A percentile compares a stretch with the other conserved stretches of the same genome.
phyloP scores from a whole-genome alignment of 2,888 invertebrate species.

The Shargacucullia verbasci region DNA sequence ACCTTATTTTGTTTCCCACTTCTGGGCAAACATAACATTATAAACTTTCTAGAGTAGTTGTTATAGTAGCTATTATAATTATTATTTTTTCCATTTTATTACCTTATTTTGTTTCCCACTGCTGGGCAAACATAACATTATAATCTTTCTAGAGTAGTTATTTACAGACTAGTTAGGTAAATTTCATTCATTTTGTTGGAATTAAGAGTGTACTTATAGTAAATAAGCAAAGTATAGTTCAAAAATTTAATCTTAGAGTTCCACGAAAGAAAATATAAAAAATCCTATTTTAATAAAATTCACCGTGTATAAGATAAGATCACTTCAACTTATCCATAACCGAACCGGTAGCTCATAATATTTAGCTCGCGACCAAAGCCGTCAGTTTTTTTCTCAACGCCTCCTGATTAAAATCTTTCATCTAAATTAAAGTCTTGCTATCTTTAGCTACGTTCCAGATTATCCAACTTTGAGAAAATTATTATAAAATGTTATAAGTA shows the following conservation, averaged over 20 bases:
- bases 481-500: conserved; percentile 27
- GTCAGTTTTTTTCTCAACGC: conserved; percentile 26
- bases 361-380: conserved; percentile 15
- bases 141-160: too few species aligned
- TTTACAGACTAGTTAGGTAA: too few species aligned
- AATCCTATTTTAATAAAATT: conserved; percentile 27
- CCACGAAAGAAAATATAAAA: conserved; percentile 13
- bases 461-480: conserved; percentile 27
- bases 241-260: conserved; percentile 17
- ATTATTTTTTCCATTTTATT: too few species aligned
- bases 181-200: too few species aligned
- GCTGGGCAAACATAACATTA: too few species aligned
- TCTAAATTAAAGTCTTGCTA: conserved; percentile 39
- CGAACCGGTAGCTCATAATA: conserved; percentile 34
- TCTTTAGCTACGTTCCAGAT: conserved; percentile 23
- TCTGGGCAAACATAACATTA: too few species aligned
- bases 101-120: too few species aligned
- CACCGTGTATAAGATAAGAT: conserved; percentile 16
- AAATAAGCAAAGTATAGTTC: too few species aligned
- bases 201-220: too few species aligned
- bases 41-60: too few species aligned
- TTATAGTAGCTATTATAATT: too few species aligned
- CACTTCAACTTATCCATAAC: conserved; percentile 35
- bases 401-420: conserved; percentile 47
- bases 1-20: too few species aligned